Evolutionary conservation across 2,113 vertebrate species (phyloP).

Genomic region (Strix uralensis): DNA sequence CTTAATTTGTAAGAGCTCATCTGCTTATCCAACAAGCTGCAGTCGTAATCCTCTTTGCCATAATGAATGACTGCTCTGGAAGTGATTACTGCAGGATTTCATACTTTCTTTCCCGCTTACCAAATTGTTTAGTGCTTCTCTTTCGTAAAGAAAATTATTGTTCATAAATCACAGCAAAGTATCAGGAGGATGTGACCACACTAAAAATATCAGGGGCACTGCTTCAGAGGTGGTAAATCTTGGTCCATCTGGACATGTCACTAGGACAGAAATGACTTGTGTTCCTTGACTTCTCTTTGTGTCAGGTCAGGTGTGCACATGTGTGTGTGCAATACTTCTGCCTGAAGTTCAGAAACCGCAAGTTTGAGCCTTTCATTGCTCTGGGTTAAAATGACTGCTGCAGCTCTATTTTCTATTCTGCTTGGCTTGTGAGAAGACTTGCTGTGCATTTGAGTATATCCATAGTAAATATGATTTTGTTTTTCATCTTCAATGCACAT

Average conservation of each 20-base stretch:
- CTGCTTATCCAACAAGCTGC: constrained; percentile 38
- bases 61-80: constrained; percentile 45
- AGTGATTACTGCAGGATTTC: constrained; percentile 46
- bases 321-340: background rate
- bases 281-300: background rate
- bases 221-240: background rate
- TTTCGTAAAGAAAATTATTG: background rate
- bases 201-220: background rate
- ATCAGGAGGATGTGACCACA: background rate
- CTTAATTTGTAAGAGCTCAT: constrained; percentile 52
- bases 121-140: background rate
- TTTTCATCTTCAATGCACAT: constrained; percentile 51
- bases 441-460: background rate
- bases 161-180: background rate
- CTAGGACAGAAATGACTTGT: background rate
- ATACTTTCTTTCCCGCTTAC: constrained; percentile 4
- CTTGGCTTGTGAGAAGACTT: constrained; percentile 9
- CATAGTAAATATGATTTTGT: constrained; percentile 26
- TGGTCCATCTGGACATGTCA: background rate
- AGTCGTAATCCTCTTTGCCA: constrained; percentile 32
- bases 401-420: background rate
- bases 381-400: background rate
- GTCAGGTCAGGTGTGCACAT: background rate
- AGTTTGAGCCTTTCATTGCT: background rate
- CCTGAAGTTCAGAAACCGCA: background rate